Conservation (phyloP, 2,888 invertebrate species). For the Bunonema sp. region DNA sequence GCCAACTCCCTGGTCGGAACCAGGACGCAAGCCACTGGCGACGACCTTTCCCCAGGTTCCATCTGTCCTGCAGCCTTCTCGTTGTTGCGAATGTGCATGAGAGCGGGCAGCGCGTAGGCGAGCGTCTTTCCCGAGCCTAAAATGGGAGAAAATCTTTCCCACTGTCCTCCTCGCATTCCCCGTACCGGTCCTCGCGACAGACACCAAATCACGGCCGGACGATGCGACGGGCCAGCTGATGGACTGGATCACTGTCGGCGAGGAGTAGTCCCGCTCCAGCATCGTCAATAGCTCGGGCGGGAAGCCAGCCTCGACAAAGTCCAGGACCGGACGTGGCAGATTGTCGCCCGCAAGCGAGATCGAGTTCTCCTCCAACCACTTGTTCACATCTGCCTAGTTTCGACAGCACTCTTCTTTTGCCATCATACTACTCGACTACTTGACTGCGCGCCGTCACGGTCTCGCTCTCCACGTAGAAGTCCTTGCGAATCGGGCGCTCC, state of each 20-base stretch:
- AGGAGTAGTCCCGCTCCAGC: slow-evolving; percentile 2
- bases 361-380: slow-evolving; percentile 63
- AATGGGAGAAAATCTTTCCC: too few relatives aligned
- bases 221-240: slow-evolving; percentile 83
- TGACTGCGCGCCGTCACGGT: neutral
- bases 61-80: slow-evolving; percentile 68
- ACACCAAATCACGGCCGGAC: slow-evolving; percentile 75
- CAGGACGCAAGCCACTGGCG: slow-evolving; percentile 55
- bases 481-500: too few relatives aligned
- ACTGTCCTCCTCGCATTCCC: neutral
- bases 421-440: neutral
- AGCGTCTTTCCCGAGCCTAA: too few relatives aligned
- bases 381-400: slow-evolving; percentile 45
- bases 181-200: slow-evolving; percentile 63
- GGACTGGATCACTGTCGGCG: slow-evolving; percentile 52
- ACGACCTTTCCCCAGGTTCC: too few relatives aligned
- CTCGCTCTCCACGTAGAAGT: neutral
- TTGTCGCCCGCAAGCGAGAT: slow-evolving; percentile 70
- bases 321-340: slow-evolving; percentile 68
- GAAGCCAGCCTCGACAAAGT: slow-evolving; percentile 73
- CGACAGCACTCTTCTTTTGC: neutral
- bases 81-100: slow-evolving; percentile 82
- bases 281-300: slow-evolving; percentile 48
- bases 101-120: slow-evolving; percentile 61
- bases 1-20: slow-evolving; percentile 47